A percentile compares a stretch with the other conserved stretches of the same genome.
Evolutionary conservation across 2,113 vertebrate genomes (phyloP).

Genomic region (Columba janthina): DNA sequence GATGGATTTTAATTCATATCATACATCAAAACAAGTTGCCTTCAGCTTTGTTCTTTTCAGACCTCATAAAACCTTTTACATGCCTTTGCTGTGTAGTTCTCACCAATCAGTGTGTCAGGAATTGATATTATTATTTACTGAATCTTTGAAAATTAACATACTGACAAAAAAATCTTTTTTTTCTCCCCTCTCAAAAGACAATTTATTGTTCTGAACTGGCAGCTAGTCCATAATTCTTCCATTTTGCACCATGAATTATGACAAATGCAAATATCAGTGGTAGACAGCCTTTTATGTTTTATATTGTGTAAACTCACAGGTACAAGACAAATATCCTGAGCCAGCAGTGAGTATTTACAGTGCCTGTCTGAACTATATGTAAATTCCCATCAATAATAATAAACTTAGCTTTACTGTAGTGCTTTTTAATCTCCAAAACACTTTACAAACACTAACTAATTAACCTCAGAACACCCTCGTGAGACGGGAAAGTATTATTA

Average conservation of each 20-base stretch:
- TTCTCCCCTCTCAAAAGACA: not conserved
- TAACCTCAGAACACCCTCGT: constrained; percentile 22
- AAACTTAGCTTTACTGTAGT: constrained; percentile 15
- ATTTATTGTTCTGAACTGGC: constrained; percentile 16
- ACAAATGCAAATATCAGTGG: not conserved
- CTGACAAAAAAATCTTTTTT: not conserved
- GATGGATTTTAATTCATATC: not conserved
- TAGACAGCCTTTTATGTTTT: constrained; percentile 39
- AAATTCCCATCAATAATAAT: not conserved
- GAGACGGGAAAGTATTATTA: constrained; percentile 1
- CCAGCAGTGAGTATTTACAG: constrained; percentile 23
- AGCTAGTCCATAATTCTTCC: not conserved
- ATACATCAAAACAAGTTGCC: not conserved
- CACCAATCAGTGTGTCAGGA: not conserved
- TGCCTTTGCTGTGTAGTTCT: not conserved
- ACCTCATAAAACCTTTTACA: not conserved
- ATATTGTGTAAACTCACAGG: constrained; percentile 20
- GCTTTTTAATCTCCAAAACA: constrained; percentile 31
- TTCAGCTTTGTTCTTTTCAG: not conserved
- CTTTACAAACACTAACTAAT: constrained; percentile 42
- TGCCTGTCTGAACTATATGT: not conserved
- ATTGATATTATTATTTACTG: constrained; percentile 13
- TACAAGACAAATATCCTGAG: constrained; percentile 8
- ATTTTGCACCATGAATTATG: not conserved
- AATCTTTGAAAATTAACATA: constrained; percentile 26